A percentile compares a stretch with the other conserved stretches of the same genome.
Evolutionary conservation across 2,888 invertebrate genomes (phyloP).

Genomic region (Trissolcus brochymenae): DNA sequence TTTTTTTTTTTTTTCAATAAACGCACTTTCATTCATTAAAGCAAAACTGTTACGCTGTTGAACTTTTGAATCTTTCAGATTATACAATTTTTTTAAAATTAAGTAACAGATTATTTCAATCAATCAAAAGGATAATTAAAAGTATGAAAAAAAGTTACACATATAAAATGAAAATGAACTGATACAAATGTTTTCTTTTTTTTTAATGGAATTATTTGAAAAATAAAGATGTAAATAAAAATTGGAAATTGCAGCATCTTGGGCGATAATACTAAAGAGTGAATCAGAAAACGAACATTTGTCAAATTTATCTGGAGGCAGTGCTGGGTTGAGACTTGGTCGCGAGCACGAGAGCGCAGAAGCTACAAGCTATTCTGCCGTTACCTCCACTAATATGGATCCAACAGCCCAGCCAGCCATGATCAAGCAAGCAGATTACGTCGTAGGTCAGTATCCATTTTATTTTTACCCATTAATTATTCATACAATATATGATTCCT

Average conservation of each 20-base stretch:
- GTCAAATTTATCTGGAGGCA: constrained; percentile 68
- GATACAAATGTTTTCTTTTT: background rate
- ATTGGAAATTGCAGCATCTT: constrained; percentile 65
- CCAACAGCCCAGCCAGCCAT: constrained; percentile 70
- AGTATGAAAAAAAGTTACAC: too few species aligned
- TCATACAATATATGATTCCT: too few species aligned
- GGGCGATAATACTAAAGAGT: constrained; percentile 68
- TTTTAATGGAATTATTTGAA: background rate
- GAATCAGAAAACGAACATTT: constrained; percentile 67
- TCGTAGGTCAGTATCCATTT: constrained; percentile 70
- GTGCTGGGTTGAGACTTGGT: constrained; percentile 69
- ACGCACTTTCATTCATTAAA: too few species aligned
- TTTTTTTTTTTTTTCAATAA: too few species aligned
- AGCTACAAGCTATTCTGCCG: constrained; percentile 63
- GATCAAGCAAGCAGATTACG: constrained; percentile 72
- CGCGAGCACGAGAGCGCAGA: constrained; percentile 70
- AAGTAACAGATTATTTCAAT: too few species aligned
- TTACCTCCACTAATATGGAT: constrained; percentile 60
- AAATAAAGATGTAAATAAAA: constrained; percentile 4
- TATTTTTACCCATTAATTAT: constrained; percentile 20
- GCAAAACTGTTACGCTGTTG: too few species aligned
- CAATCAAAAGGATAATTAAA: too few species aligned
- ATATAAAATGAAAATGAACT: background rate
- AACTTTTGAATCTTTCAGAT: too few species aligned
- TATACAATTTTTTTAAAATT: too few species aligned